phyloP scores from a whole-genome alignment of 2,888 invertebrate genomes.

The Capitulum mitella region DNA sequence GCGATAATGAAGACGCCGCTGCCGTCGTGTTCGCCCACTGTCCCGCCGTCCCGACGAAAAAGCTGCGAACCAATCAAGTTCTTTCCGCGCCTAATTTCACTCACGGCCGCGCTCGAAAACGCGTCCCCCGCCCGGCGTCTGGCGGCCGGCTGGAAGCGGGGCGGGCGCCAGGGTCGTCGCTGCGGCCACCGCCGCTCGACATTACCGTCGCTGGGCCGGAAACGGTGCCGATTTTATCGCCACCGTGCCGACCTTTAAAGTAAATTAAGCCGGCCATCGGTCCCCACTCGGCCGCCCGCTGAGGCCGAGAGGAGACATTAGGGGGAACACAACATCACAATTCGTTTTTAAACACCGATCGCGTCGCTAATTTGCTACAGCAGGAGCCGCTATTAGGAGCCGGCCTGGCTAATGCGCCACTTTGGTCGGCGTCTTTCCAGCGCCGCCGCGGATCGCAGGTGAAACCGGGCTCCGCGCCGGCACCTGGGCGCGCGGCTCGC shows the following conservation, averaged over 20 bases:
- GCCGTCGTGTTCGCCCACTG: neutral
- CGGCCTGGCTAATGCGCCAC: neutral
- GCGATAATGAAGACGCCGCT: neutral
- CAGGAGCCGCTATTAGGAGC: neutral
- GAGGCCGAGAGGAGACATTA: neutral
- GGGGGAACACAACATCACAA: constrained; percentile 6
- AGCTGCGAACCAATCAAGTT: neutral
- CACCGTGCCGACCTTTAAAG: neutral
- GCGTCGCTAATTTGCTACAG: neutral
- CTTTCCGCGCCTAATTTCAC: neutral
- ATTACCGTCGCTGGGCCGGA: neutral
- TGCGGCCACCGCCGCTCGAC: neutral
- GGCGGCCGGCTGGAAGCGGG: too few species aligned
- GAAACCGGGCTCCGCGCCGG: too few species aligned
- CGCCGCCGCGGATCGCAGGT: neutral
- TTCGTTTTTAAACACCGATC: neutral
- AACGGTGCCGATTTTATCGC: neutral
- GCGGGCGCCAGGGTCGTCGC: too few species aligned
- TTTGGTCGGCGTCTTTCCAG: neutral
- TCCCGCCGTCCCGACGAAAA: neutral
- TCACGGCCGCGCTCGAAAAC: neutral
- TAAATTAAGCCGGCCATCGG: neutral
- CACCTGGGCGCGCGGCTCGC: too few species aligned
- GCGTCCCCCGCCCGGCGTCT: too few species aligned
- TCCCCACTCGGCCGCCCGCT: neutral